Percentiles rank a stretch among this genome's conserved stretches.
Conservation (phyloP, 2,113 vertebrate species). For the Aegotheles bennettii region DNA sequence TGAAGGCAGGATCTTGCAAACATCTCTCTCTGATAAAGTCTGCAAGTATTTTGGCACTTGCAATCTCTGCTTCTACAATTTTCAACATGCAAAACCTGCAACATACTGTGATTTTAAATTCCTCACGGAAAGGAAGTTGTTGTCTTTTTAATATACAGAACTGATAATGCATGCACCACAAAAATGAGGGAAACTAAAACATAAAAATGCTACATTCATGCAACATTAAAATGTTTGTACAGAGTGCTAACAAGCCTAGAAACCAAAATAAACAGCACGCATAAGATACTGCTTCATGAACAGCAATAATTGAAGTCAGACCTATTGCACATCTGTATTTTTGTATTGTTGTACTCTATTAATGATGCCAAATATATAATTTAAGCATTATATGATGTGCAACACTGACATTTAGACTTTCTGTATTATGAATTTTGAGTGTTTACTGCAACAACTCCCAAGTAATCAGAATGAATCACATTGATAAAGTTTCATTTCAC, state of each 20-base stretch:
- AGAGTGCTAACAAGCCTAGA: constrained; percentile 5
- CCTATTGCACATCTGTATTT: neutral
- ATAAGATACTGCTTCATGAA: neutral
- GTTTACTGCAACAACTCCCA: neutral
- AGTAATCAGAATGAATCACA: neutral
- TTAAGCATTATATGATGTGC: neutral
- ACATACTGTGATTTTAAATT: neutral
- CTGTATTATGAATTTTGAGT: neutral
- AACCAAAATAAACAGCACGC: neutral
- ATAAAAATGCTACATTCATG: neutral
- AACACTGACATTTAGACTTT: neutral
- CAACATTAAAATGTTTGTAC: neutral
- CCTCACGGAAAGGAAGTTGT: neutral
- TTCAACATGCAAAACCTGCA: neutral
- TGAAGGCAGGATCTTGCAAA: neutral
- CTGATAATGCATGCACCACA: neutral
- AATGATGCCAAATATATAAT: neutral
- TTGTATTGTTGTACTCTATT: neutral
- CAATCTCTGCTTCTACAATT: neutral
- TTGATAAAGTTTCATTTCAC: neutral
- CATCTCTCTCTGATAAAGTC: neutral
- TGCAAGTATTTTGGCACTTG: neutral
- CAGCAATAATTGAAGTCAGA: neutral
- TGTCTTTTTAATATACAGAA: neutral
- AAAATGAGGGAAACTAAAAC: neutral